A percentile compares a stretch with the other conserved stretches of the same genome.
Conservation (phyloP, 37 sponge, comb jelly and placozoan genomes). For the Ianthella basta region DNA sequence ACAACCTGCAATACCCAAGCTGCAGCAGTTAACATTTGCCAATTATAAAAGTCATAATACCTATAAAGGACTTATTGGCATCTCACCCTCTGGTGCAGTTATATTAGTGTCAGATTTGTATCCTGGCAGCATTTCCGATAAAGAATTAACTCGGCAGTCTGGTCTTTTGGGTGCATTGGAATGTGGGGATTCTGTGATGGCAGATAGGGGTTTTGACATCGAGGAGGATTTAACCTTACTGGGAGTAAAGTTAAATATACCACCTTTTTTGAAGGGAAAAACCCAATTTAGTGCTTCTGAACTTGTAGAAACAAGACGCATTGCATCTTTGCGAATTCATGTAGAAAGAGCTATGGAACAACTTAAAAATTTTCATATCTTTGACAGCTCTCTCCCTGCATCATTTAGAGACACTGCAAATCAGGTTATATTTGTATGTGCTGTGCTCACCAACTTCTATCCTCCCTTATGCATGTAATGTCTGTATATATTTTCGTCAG, state of each 20-base stretch:
- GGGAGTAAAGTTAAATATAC: slow-evolving; percentile 59
- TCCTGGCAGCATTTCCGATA: slow-evolving; percentile 58
- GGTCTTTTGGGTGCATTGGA: slow-evolving; percentile 54
- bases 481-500: slow-evolving; percentile 4
- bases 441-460: slow-evolving; percentile 48
- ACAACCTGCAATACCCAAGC: slow-evolving; percentile 36
- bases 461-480: slow-evolving; percentile 30
- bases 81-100: slow-evolving; percentile 54
- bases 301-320: slow-evolving; percentile 40
- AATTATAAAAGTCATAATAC: slow-evolving; percentile 66
- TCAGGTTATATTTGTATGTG: slow-evolving; percentile 60
- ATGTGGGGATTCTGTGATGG: slow-evolving; percentile 56
- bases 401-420: slow-evolving; percentile 34
- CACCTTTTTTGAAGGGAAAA: slow-evolving; percentile 61
- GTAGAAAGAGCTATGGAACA: slow-evolving; percentile 59
- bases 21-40: slow-evolving; percentile 53
- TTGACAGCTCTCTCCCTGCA: slow-evolving; percentile 46
- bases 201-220: slow-evolving; percentile 73
- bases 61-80: slow-evolving; percentile 49
- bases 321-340: slow-evolving; percentile 62
- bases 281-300: slow-evolving; percentile 38
- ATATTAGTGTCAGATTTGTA: slow-evolving; percentile 46
- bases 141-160: slow-evolving; percentile 42
- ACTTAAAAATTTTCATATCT: slow-evolving; percentile 64
- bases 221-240: slow-evolving; percentile 49